phyloP scores from a whole-genome alignment of 2,113 vertebrate species.

The Oryzias javanicus region DNA sequence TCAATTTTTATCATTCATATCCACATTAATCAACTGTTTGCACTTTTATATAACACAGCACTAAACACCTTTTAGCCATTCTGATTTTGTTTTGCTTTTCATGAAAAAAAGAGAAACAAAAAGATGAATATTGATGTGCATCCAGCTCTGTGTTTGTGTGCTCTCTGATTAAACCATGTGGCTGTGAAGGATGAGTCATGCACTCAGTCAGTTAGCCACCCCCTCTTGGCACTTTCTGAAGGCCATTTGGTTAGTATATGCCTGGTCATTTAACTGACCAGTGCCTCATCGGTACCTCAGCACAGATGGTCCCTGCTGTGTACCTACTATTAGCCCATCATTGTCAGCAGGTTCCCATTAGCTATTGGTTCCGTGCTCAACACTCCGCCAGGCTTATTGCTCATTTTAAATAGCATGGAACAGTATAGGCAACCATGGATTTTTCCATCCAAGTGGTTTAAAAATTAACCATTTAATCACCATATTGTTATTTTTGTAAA shows the following conservation, averaged over 20 bases:
- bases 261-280: conserved; percentile 48
- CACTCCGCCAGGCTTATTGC: conserved; percentile 29
- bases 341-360: conserved; percentile 38
- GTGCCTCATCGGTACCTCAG: conserved; percentile 31
- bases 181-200: conserved; percentile 49
- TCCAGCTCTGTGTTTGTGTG: conserved; percentile 35
- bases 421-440: not conserved
- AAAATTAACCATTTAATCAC: too few species aligned
- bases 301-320: conserved; percentile 52
- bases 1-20: too few species aligned
- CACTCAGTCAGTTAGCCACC: conserved; percentile 46
- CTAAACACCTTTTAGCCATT: too few species aligned
- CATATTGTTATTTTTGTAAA: too few species aligned
- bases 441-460: too few species aligned
- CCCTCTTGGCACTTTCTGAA: conserved; percentile 47
- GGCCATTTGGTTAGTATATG: conserved; percentile 60
- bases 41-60: too few species aligned
- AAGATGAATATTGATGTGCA: conserved; percentile 20
- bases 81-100: conserved; percentile 1
- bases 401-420: not conserved
- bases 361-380: conserved; percentile 26
- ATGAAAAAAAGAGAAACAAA: conserved; percentile 14
- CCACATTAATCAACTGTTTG: too few species aligned
- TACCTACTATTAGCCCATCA: conserved; percentile 47
- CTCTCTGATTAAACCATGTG: conserved; percentile 47